These are phyloP conservation scores for Anthopleura sola DNA, from an alignment of 64 coral and sea anemone genomes.

Conservation along the genomic window DNA sequence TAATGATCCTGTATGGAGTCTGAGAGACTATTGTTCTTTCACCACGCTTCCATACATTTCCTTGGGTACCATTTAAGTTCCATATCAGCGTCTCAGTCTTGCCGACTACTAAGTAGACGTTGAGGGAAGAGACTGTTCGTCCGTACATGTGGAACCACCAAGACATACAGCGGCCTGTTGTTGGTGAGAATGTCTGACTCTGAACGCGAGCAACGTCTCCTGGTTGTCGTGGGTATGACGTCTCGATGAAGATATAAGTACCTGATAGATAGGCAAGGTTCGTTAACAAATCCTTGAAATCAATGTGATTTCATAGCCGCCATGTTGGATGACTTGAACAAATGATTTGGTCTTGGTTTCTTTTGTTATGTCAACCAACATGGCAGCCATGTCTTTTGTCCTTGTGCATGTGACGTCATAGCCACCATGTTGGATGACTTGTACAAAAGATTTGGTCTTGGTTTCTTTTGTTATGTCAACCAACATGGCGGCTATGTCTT, in stretches of 20 bases:
- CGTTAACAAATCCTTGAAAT: too few species aligned
- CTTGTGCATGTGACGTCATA: too few species aligned
- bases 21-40: constrained; percentile 54
- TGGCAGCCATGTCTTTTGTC: too few species aligned
- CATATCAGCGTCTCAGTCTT: constrained; percentile 65
- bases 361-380: too few species aligned
- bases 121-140: constrained; percentile 58
- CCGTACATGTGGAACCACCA: constrained; percentile 99
- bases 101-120: constrained; percentile 74
- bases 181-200: constrained; percentile 74
- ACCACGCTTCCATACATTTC: constrained; percentile 91
- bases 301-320: too few species aligned
- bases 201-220: constrained; percentile 77
- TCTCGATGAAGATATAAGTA: constrained; percentile 90
- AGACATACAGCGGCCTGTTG: constrained; percentile 79
- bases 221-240: constrained; percentile 68
- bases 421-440: too few species aligned
- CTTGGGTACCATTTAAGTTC: constrained; percentile 88
- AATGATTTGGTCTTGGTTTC: too few species aligned
- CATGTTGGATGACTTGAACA: too few species aligned
- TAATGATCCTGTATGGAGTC: constrained; percentile 41
- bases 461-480: too few species aligned
- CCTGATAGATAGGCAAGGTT: constrained; percentile 22
- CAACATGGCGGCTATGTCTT: too few species aligned
- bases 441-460: too few species aligned